Evolutionary conservation across 2,113 vertebrate species (phyloP).

Genomic region (Pterocles orientalis): DNA sequence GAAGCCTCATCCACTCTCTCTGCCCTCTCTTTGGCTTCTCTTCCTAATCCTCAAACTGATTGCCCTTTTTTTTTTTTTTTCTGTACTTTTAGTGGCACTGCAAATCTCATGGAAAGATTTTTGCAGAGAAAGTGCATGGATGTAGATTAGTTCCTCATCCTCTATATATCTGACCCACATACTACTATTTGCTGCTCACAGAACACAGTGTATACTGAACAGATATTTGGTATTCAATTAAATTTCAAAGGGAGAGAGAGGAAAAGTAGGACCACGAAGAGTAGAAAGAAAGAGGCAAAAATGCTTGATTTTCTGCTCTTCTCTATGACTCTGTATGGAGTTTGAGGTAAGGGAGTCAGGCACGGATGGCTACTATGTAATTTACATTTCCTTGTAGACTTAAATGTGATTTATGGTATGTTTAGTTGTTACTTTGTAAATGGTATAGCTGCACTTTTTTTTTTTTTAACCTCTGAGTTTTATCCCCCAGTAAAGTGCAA

Average conservation of each 20-base stretch:
- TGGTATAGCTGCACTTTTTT: background rate
- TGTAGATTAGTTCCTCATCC: background rate
- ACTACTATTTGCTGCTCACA: background rate
- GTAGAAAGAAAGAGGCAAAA: background rate
- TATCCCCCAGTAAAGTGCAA: background rate
- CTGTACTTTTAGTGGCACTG: background rate
- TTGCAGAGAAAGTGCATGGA: background rate
- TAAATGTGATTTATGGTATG: background rate
- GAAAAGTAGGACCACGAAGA: background rate
- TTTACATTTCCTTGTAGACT: background rate
- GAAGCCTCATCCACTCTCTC: background rate
- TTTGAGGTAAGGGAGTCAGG: background rate
- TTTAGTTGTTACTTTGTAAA: slow-evolving; percentile 8
- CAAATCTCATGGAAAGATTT: background rate
- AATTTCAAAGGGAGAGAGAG: background rate
- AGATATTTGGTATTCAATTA: background rate
- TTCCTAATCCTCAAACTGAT: background rate
- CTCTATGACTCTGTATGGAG: background rate
- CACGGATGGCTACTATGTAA: background rate
- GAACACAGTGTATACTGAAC: background rate
- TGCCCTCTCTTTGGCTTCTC: background rate
- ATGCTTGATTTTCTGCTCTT: background rate
- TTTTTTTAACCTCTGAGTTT: background rate
- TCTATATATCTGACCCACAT: background rate
- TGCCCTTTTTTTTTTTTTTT: background rate